These are phyloP conservation scores for Leptura quadrifasciata DNA, from an alignment of 2,888 invertebrate genomes.

Conservation along the genomic window DNA sequence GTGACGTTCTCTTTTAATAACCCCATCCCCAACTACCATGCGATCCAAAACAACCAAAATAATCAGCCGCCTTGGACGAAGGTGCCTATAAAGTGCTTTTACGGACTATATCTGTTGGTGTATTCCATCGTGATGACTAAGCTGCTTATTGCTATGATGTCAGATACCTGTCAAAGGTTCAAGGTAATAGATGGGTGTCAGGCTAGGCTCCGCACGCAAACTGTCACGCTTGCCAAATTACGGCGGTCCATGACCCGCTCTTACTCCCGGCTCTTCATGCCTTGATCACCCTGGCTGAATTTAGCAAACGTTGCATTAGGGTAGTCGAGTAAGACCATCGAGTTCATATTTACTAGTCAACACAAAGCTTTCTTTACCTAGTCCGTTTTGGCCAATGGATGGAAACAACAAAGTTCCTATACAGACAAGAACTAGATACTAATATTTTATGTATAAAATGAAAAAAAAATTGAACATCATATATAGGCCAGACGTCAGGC, in stretches of 20 bases:
- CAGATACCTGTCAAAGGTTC: conserved; percentile 98
- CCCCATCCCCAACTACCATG: conserved; percentile 24
- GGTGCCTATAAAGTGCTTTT: conserved; percentile 90
- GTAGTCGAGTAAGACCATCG: no score
- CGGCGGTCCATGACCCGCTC: conserved; percentile 25
- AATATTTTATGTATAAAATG: no score
- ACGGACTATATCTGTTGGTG: conserved; percentile 97
- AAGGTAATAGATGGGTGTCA: conserved; percentile 81
- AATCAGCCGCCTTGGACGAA: conserved; percentile 86
- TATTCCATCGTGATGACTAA: conserved; percentile 98
- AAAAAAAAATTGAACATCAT: no score
- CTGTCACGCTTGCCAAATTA: conserved; percentile 20
- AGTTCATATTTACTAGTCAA: no score
- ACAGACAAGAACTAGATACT: no score
- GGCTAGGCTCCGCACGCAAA: conserved; percentile 25
- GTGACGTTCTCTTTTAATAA: conserved; percentile 14
- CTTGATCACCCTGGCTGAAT: neutral
- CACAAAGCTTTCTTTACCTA: no score
- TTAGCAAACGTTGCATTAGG: neutral
- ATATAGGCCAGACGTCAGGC: no score
- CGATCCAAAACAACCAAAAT: conserved; percentile 15
- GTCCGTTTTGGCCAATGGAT: no score
- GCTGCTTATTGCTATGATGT: conserved; percentile 99
- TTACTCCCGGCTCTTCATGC: conserved; percentile 33
- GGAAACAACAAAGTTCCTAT: no score